Conservation (phyloP, 53 echinoderm and acorn worm species). For the Hippasteria phrygiana region DNA sequence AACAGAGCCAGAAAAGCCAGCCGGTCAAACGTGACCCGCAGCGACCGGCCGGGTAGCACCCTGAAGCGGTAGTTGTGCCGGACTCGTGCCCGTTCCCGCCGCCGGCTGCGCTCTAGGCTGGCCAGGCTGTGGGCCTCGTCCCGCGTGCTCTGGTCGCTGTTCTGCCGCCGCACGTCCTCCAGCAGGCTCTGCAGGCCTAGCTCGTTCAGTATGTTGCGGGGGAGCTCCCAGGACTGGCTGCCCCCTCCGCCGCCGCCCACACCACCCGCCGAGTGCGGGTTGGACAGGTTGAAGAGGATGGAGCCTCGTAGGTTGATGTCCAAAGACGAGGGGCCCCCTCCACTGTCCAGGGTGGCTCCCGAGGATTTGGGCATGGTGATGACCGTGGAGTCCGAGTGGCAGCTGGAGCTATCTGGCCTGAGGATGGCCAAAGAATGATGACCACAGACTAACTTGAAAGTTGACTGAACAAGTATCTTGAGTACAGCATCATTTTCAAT, state of each 20-base stretch:
- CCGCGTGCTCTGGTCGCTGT: conserved; percentile 71
- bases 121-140: conserved; percentile 77
- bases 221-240: conserved; percentile 73
- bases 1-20: conserved; percentile 94
- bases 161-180: conserved; percentile 66
- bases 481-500: too few relatives aligned
- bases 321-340: conserved; percentile 59
- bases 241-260: conserved; percentile 22
- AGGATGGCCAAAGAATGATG: not conserved
- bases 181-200: conserved; percentile 55
- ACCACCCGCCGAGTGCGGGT: conserved; percentile 26
- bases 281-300: conserved; percentile 58
- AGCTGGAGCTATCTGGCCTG: conserved; percentile 94
- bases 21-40: conserved; percentile 95
- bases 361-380: conserved; percentile 79
- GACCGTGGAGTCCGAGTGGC: conserved; percentile 97
- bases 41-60: conserved; percentile 92
- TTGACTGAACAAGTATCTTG: too few relatives aligned
- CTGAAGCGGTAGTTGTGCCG: conserved; percentile 96
- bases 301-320: conserved; percentile 60
- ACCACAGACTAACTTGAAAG: not conserved
- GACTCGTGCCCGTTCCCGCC: conserved; percentile 70
- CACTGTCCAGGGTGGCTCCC: conserved; percentile 51
- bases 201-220: conserved; percentile 67
- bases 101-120: conserved; percentile 59